These are phyloP conservation scores for Hemibagrus wyckioides DNA, from an alignment of 2,113 vertebrate genomes.

Conservation along the genomic window DNA sequence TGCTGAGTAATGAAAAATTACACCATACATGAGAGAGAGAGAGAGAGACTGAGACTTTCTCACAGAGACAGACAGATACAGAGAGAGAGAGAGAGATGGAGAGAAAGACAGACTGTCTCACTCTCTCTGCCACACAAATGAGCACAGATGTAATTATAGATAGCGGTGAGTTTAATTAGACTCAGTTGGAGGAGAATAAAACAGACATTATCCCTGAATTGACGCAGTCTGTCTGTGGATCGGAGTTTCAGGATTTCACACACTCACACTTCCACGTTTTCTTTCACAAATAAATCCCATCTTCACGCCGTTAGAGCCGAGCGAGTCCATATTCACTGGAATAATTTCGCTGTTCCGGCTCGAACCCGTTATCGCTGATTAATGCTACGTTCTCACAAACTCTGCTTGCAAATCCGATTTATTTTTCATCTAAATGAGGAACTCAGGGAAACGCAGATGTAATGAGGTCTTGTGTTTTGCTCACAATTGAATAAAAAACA, in stretches of 20 bases:
- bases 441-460: too few species aligned
- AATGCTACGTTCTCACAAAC: not conserved
- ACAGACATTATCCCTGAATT: slow-evolving; percentile 1
- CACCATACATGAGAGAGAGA: too few species aligned
- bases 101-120: not conserved
- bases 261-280: not conserved
- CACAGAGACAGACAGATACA: not conserved
- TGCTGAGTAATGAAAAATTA: slow-evolving; percentile 9
- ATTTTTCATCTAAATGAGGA: not conserved
- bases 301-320: not conserved
- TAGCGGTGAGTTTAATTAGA: slow-evolving; percentile 31
- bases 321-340: not conserved
- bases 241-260: not conserved
- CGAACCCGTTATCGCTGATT: not conserved
- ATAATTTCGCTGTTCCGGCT: not conserved
- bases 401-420: not conserved
- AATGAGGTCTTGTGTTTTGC: not conserved
- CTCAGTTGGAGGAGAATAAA: slow-evolving; percentile 1
- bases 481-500: not conserved
- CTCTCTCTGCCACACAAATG: slow-evolving; percentile 4
- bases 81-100: not conserved
- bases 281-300: not conserved
- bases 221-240: not conserved
- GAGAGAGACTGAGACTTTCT: too few species aligned
- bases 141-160: slow-evolving; percentile 39